These are phyloP conservation scores for Liolophura sinensis DNA, from an alignment of 1,140 invertebrate species.

Conservation along the genomic window DNA sequence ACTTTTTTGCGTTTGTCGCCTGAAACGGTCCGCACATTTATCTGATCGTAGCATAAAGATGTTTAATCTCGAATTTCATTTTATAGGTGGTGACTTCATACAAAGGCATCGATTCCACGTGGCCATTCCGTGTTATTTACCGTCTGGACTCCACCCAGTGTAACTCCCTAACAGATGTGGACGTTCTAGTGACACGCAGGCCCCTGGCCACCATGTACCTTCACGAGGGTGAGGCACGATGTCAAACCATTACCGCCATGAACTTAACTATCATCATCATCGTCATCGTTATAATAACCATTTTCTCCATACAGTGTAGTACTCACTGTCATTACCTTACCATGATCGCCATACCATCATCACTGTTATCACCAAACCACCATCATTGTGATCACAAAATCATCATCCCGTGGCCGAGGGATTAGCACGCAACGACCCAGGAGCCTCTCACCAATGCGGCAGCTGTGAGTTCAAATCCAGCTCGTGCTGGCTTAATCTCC, in stretches of 20 bases:
- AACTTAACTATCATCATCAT: too few relatives aligned
- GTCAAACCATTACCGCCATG: neutral
- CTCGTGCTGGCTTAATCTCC: too few relatives aligned
- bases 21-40: neutral
- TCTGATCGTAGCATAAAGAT: neutral
- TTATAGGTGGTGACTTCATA: slow-evolving; percentile 5
- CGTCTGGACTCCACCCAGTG: slow-evolving; percentile 36
- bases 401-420: too few relatives aligned
- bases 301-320: too few relatives aligned
- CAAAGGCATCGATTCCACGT: neutral
- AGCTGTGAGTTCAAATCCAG: too few relatives aligned
- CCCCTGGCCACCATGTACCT: slow-evolving; percentile 20
- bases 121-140: slow-evolving; percentile 25
- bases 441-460: too few relatives aligned
- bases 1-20: neutral
- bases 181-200: slow-evolving; percentile 3
- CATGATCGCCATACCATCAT: too few relatives aligned
- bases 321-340: too few relatives aligned
- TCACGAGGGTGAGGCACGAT: slow-evolving; percentile 18
- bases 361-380: too few relatives aligned
- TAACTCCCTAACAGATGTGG: slow-evolving; percentile 16
- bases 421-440: too few relatives aligned
- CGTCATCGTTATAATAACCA: too few relatives aligned
- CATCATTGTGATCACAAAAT: too few relatives aligned
- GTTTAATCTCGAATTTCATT: neutral